Evolutionary conservation across 2,888 invertebrate species (phyloP).

Genomic region (Lasioglossum figueresi): DNA sequence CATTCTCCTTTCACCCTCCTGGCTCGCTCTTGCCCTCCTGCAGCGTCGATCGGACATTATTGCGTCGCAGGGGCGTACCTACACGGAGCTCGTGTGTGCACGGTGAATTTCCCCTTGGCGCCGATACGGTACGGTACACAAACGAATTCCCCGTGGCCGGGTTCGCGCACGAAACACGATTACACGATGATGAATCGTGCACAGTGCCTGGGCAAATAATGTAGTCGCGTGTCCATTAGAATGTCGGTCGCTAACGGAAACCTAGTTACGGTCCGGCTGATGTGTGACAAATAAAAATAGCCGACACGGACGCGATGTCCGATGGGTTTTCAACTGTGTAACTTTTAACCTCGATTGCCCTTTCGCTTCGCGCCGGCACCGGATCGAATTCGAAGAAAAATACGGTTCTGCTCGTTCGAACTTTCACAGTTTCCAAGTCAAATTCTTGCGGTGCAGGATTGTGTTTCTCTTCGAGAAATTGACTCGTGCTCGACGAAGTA

Average conservation of each 20-base stretch:
- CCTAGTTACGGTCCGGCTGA: slow-evolving; percentile 30
- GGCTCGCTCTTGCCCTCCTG: background rate
- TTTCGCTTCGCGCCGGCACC: background rate
- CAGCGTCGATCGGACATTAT: too few species aligned
- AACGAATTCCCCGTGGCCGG: slow-evolving; percentile 42
- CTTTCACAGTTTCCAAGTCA: too few species aligned
- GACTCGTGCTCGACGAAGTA: too few species aligned
- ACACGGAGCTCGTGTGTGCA: background rate
- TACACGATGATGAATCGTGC: slow-evolving; percentile 56
- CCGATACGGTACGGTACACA: slow-evolving; percentile 21
- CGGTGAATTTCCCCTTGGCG: slow-evolving; percentile 33
- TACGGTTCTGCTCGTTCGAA: background rate
- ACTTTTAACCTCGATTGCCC: background rate
- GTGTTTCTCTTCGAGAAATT: too few species aligned
- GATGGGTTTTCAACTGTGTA: background rate
- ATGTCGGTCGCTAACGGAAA: slow-evolving; percentile 47
- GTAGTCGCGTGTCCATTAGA: slow-evolving; percentile 50
- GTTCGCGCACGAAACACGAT: slow-evolving; percentile 49
- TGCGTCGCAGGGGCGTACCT: slow-evolving; percentile 53
- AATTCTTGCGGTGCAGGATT: too few species aligned
- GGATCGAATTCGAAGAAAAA: background rate
- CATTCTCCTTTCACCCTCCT: slow-evolving; percentile 17
- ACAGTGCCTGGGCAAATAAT: slow-evolving; percentile 48
- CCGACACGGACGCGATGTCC: background rate
- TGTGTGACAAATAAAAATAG: slow-evolving; percentile 29